phyloP scores from a whole-genome alignment of 1,140 invertebrate genomes.

The Ridgeia piscesae region DNA sequence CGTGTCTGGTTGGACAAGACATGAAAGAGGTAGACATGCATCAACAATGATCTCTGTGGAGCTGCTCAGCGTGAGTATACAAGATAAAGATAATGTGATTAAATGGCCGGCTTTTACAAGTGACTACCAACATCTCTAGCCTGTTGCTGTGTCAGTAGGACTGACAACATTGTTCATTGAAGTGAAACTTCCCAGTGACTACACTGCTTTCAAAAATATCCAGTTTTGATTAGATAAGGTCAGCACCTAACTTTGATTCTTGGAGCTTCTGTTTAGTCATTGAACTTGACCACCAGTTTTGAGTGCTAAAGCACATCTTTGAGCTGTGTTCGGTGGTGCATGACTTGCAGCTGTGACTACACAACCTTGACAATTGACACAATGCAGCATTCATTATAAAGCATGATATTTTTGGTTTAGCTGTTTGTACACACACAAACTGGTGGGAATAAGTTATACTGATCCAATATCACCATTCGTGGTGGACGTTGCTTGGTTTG shows the following conservation, averaged over 20 bases:
- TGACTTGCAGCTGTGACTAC: not conserved
- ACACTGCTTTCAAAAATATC: too few relatives aligned
- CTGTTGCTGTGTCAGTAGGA: too few relatives aligned
- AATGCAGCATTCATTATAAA: not conserved
- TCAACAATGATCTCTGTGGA: not conserved
- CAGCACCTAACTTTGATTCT: too few relatives aligned
- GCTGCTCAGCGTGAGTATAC: not conserved
- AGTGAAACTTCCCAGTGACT: too few relatives aligned
- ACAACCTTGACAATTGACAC: not conserved
- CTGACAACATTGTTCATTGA: too few relatives aligned
- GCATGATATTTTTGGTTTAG: not conserved
- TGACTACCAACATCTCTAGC: too few relatives aligned
- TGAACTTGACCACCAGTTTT: too few relatives aligned
- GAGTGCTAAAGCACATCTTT: not conserved
- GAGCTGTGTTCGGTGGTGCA: not conserved
- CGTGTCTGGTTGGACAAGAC: not conserved
- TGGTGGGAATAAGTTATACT: not conserved
- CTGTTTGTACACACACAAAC: not conserved
- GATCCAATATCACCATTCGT: not conserved
- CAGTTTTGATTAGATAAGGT: too few relatives aligned
- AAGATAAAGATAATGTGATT: too few relatives aligned
- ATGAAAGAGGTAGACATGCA: not conserved
- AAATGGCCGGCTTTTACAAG: too few relatives aligned
- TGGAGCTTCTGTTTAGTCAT: too few relatives aligned
- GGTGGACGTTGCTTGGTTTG: not conserved